Evolutionary conservation across 2,797 vertebrate genomes (phyloP).

Genomic region (Sebastes itinus): DNA sequence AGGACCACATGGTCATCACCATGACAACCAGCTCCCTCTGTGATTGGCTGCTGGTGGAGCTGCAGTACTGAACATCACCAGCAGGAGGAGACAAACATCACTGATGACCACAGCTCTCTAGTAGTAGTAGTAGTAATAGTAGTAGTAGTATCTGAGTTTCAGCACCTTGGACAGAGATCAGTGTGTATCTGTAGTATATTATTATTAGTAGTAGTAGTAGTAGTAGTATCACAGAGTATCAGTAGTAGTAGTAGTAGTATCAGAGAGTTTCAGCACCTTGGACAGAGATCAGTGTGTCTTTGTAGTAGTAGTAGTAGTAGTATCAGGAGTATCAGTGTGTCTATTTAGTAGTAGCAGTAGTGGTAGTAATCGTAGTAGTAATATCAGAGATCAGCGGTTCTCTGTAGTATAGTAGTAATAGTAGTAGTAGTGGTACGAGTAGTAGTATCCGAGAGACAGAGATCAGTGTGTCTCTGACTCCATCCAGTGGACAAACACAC

Average conservation of each 20-base stretch:
- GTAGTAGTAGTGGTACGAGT: not conserved
- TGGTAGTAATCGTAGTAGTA: not conserved
- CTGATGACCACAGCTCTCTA: no score
- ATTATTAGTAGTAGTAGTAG: no score
- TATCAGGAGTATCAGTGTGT: not conserved
- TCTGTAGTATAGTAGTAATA: not conserved
- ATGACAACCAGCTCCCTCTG: constrained; percentile 67
- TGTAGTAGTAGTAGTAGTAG: not conserved
- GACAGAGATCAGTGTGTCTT: no score
- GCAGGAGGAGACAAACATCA: not conserved
- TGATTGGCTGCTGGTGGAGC: constrained; percentile 16
- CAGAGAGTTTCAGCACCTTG: no score
- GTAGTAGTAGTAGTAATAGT: not conserved
- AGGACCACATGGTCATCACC: constrained; percentile 76
- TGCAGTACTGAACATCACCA: not conserved
- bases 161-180: no score
- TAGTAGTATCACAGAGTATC: no score
- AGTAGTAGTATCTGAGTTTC: not conserved
- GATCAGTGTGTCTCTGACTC: not conserved
- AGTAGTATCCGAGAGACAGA: not conserved
- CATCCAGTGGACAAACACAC: not conserved
- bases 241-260: no score
- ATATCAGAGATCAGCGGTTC: no score
- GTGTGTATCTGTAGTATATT: not conserved
- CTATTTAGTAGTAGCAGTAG: not conserved